phyloP scores from a whole-genome alignment of 30 jellyfish, hydroid and myxozoan genomes.

The Aurelia sp. region DNA sequence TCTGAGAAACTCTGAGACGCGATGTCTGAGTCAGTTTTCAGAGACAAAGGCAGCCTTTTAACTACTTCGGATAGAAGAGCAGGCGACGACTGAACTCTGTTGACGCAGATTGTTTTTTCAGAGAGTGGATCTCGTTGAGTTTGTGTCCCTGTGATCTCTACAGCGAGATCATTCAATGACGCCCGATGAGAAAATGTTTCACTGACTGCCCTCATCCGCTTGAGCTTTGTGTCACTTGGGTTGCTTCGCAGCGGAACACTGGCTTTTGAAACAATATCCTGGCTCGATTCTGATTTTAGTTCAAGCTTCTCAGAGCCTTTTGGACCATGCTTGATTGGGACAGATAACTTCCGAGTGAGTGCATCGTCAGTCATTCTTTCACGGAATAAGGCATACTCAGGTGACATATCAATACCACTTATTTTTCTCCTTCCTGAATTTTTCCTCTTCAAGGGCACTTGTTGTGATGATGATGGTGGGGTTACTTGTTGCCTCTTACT shows the following conservation, averaged over 20 bases:
- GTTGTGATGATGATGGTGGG: slow-evolving; percentile 10
- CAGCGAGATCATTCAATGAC: neutral
- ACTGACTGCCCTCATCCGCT: slow-evolving; percentile 46
- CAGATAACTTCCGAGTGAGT: slow-evolving; percentile 13
- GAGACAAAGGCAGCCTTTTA: slow-evolving; percentile 68
- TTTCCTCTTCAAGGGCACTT: slow-evolving; percentile 27
- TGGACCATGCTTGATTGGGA: slow-evolving; percentile 2
- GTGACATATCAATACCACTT: slow-evolving; percentile 51
- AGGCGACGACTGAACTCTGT: slow-evolving; percentile 85
- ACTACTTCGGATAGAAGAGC: slow-evolving; percentile 90
- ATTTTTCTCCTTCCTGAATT: slow-evolving; percentile 36
- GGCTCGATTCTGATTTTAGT: neutral
- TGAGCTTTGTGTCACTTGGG: neutral
- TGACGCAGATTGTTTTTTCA: slow-evolving; percentile 12
- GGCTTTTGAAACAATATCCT: neutral
- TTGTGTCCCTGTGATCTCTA: neutral
- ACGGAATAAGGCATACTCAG: slow-evolving; percentile 45
- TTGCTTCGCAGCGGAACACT: neutral
- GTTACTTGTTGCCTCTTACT: neutral
- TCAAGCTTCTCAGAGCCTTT: neutral
- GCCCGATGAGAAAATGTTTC: slow-evolving; percentile 17
- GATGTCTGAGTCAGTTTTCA: slow-evolving; percentile 44
- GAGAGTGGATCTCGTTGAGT: neutral
- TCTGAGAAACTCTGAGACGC: slow-evolving; percentile 59
- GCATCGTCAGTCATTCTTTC: slow-evolving; percentile 26